Evolutionary conservation across 2,113 vertebrate species (phyloP).

Genomic region (Chloropsis cyanopogon): DNA sequence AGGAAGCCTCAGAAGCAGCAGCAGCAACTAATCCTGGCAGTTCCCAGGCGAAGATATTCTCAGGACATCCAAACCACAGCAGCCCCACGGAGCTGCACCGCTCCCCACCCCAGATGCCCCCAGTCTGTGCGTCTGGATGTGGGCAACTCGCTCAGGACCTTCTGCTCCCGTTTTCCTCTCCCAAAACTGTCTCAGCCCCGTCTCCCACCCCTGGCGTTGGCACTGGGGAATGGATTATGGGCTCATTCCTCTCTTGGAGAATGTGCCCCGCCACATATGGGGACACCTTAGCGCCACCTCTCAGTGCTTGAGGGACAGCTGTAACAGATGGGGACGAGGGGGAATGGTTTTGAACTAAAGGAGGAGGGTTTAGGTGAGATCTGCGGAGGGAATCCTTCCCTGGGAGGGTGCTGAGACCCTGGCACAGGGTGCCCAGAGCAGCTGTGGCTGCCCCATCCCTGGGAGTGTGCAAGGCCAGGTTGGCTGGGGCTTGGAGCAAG

Average conservation of each 20-base stretch:
- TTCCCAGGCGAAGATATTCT: background rate
- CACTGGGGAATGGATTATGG: background rate
- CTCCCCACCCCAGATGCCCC: background rate
- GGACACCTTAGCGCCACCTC: background rate
- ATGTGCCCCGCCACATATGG: rapidly evolving
- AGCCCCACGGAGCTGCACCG: rapidly evolving
- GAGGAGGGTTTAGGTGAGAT: background rate
- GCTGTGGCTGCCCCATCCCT: background rate
- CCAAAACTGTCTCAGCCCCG: background rate
- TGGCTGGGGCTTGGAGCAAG: background rate
- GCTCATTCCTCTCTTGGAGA: background rate
- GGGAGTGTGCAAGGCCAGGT: background rate
- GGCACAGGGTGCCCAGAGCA: background rate
- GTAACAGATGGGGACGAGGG: rapidly evolving
- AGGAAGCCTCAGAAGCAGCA: background rate
- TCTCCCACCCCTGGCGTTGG: background rate
- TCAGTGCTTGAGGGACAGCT: background rate
- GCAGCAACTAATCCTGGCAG: background rate
- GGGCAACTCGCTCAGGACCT: background rate
- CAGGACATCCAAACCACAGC: background rate
- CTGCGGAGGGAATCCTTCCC: background rate
- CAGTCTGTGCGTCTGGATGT: background rate
- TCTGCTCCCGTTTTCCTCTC: background rate
- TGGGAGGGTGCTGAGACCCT: background rate
- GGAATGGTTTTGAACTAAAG: background rate